Evolutionary conservation across 2,888 invertebrate genomes (phyloP).

Genomic region (Desoria tigrina): DNA sequence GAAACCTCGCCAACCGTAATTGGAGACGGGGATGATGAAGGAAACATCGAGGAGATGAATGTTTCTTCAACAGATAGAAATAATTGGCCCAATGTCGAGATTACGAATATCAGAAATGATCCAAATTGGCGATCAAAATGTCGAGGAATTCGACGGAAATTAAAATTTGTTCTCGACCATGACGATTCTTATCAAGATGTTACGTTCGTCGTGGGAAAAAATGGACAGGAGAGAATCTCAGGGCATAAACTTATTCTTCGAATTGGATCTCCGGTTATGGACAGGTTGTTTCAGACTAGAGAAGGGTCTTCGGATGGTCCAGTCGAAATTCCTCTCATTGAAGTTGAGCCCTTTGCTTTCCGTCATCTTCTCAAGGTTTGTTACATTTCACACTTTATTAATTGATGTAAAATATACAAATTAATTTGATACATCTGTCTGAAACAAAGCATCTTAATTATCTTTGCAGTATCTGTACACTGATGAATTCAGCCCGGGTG

Average conservation of each 20-base stretch:
- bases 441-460: no score
- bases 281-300: slow-evolving; percentile 3
- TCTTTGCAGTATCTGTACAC: slow-evolving; percentile 35
- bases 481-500: slow-evolving; percentile 17
- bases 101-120: background rate
- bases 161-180: background rate
- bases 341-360: slow-evolving; percentile 28
- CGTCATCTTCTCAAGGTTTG: slow-evolving; percentile 24
- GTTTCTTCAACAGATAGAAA: background rate
- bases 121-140: background rate
- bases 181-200: slow-evolving; percentile 28
- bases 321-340: background rate
- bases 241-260: slow-evolving; percentile 33
- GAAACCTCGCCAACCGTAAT: no score
- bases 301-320: background rate
- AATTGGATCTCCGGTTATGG: slow-evolving; percentile 28
- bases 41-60: background rate
- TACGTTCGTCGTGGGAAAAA: slow-evolving; percentile 20
- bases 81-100: background rate
- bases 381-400: background rate
- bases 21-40: no score
- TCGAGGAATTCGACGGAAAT: background rate
- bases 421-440: background rate
- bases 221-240: slow-evolving; percentile 14
- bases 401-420: background rate